phyloP scores from a whole-genome alignment of 2,888 invertebrate species.

The Apodemia hepburni region DNA sequence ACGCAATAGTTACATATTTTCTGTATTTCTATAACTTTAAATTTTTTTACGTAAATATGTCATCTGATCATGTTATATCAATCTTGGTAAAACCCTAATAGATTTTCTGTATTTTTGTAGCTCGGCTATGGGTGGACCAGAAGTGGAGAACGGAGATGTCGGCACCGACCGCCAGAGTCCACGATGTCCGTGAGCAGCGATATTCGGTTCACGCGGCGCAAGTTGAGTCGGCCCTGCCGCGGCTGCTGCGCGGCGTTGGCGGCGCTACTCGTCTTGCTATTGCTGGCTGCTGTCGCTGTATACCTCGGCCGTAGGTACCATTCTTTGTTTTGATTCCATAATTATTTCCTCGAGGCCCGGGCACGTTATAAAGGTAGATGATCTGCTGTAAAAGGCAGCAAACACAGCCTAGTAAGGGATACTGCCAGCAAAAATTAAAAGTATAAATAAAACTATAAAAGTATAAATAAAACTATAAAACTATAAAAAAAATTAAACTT shows the following conservation, averaged over 20 bases:
- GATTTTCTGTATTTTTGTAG: slow-evolving; percentile 36
- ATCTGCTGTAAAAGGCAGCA: too few relatives aligned
- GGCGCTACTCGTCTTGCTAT: slow-evolving; percentile 88
- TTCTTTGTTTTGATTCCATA: slow-evolving; percentile 22
- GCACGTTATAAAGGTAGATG: too few relatives aligned
- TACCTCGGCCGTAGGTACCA: slow-evolving; percentile 82
- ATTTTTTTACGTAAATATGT: too few relatives aligned
- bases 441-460: too few relatives aligned
- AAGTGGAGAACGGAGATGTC: slow-evolving; percentile 55
- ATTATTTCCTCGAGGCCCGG: too few relatives aligned
- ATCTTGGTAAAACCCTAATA: not conserved
- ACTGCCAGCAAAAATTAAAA: too few relatives aligned
- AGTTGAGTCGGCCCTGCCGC: slow-evolving; percentile 90
- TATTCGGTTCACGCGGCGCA: slow-evolving; percentile 92
- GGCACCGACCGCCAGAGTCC: slow-evolving; percentile 83
- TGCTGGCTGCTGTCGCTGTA: slow-evolving; percentile 79
- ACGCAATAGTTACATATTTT: too few relatives aligned
- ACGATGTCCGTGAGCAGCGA: slow-evolving; percentile 93
- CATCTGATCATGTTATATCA: too few relatives aligned
- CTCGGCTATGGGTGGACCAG: slow-evolving; percentile 69
- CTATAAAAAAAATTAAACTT: too few relatives aligned
- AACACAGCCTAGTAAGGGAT: too few relatives aligned
- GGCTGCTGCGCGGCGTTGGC: slow-evolving; percentile 94
- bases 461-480: too few relatives aligned
- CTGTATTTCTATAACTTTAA: too few relatives aligned